Evolutionary conservation across 1,140 invertebrate genomes (phyloP).

Genomic region (Antheraea mylitta): DNA sequence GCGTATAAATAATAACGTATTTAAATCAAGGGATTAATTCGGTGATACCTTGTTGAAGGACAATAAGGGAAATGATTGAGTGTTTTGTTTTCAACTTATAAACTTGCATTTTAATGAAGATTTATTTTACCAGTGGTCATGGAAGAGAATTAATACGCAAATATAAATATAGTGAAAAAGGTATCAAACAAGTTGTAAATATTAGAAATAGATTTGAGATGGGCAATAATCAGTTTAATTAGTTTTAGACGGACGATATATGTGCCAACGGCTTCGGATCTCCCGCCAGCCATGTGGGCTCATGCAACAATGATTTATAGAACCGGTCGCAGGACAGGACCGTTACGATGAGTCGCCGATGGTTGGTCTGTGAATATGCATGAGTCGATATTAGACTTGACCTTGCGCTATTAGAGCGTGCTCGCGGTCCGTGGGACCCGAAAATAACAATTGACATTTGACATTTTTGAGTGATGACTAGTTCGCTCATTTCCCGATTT

Average conservation of each 20-base stretch:
- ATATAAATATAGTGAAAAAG: not conserved
- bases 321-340: constrained; percentile 65
- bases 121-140: too few species aligned
- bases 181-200: not conserved
- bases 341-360: constrained; percentile 67
- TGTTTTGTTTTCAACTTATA: too few species aligned
- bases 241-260: not conserved
- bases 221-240: not conserved
- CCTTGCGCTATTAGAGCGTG: constrained; percentile 68
- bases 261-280: not conserved
- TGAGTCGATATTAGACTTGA: constrained; percentile 59
- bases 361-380: constrained; percentile 70
- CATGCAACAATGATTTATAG: constrained; percentile 69
- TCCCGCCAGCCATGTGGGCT: constrained; percentile 51
- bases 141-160: too few species aligned
- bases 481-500: constrained; percentile 5
- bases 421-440: constrained; percentile 63
- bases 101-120: too few species aligned
- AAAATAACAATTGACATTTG: constrained; percentile 52
- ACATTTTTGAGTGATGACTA: constrained; percentile 37
- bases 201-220: not conserved
- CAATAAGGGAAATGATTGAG: too few species aligned
- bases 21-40: too few species aligned
- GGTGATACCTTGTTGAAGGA: too few species aligned
- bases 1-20: too few species aligned